Evolutionary conservation across 2,797 vertebrate genomes (phyloP), one percentile per base, ranked within the genome.

Genomic region (Galaxias olidus): DNA sequence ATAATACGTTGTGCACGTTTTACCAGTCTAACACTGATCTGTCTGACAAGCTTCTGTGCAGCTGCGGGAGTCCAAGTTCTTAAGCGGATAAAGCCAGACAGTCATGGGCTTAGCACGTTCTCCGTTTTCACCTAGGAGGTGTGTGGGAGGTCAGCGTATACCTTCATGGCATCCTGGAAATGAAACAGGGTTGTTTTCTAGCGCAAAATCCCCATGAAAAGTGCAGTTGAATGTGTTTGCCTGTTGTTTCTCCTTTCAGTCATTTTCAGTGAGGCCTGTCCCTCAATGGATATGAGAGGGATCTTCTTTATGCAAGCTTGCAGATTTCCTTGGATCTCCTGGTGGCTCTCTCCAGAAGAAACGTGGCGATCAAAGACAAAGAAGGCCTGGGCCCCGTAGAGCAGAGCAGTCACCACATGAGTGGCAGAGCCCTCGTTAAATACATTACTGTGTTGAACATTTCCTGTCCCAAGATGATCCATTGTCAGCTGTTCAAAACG

Each of bases 301-400:
- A 85, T 79, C 0, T 75, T 84, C n/a, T 80, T 76, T 9, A 89
- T 83, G 45, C 63, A 10, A 4, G 66, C 68, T 2, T 80, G 61
- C 12, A 88, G 18, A n/a, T 44, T 73, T 1, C 79, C 81, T 40
- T 85, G 51, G 51, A 87, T 75, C 2, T 78, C 65, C 66, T 84
- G 74, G 17, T 66, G 49, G 17, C 69, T 6, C 71, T 88, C 83
- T 0, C 8, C 20, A 0, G 73, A 20, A 0, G 81, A 84, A 9
- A 81, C 50, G 1, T 83, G 79, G 20, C 42, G 64, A 17, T 89
- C 85, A 77, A 89, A 89, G 10, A 89, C 74, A 61, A 89, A 87
- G 66, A 87, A 87, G 0, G 83, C 84, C 52, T 88, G 79, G 6
- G 84, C 87, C 10, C 88, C 88, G 65, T 88, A 88, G n/a, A 87